Conservation (phyloP, 2,797 vertebrate genomes). For the Tachyglossus aculeatus region DNA sequence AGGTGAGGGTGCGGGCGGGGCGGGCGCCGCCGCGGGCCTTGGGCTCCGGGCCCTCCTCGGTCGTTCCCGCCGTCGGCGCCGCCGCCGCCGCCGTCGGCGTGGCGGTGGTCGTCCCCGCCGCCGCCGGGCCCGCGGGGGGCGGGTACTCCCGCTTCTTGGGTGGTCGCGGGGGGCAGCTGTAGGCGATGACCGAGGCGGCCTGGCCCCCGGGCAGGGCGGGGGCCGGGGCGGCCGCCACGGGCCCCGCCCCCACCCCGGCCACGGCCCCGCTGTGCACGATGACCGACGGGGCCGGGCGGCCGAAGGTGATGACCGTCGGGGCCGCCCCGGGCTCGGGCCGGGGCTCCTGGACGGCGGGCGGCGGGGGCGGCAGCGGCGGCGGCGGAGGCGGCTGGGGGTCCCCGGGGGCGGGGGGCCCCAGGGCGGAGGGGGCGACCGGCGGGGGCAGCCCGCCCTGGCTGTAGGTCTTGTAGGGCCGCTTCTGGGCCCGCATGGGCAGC, state of each 20-base stretch:
- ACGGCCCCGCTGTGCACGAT: constrained; percentile 79
- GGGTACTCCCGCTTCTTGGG: constrained; percentile 59
- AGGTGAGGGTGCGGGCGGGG: constrained; percentile 76
- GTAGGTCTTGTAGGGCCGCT: constrained; percentile 93
- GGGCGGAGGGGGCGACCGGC: constrained; percentile 66
- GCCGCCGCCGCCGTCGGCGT: constrained; percentile 54
- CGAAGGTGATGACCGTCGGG: constrained; percentile 87
- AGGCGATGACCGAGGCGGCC: constrained; percentile 76
- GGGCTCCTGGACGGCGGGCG: constrained; percentile 68
- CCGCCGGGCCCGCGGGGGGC: constrained; percentile 24
- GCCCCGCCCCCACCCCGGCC: constrained; percentile 13
- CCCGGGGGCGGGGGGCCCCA: constrained; percentile 66
- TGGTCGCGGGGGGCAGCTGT: constrained; percentile 56
- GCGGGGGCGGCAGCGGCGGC: constrained; percentile 67
- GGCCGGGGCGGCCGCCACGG: constrained; percentile 68
- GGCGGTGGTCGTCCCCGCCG: neutral
- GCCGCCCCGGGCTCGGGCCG: constrained; percentile 59
- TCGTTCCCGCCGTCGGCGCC: constrained; percentile 35
- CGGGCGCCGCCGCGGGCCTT: constrained; percentile 73
- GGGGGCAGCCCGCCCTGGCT: constrained; percentile 80
- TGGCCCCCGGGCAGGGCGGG: constrained; percentile 81
- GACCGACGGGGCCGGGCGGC: constrained; percentile 85
- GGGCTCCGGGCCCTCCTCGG: constrained; percentile 66
- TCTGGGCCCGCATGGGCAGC: constrained; percentile 89
- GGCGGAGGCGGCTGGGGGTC: constrained; percentile 69